A percentile compares a stretch with the other conserved stretches of the same genome.
Conservation (phyloP, 2,113 vertebrate species). For the Anarhynchus alexandrinus region DNA sequence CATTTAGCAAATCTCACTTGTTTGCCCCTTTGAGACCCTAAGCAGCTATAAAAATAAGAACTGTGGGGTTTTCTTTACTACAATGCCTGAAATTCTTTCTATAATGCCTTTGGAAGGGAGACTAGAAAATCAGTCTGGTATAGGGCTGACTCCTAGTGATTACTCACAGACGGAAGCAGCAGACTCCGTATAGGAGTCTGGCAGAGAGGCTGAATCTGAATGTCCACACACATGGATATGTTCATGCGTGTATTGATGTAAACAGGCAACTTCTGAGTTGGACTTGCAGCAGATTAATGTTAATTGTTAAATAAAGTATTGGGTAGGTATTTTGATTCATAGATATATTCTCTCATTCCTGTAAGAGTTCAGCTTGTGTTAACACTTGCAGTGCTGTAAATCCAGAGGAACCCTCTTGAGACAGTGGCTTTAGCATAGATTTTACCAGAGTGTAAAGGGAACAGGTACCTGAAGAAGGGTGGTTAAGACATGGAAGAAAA, state of each 20-base stretch:
- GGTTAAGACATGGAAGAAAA: background rate
- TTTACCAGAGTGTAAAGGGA: background rate
- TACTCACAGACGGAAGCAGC: background rate
- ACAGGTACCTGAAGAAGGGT: background rate
- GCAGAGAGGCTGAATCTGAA: background rate
- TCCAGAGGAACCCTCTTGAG: background rate
- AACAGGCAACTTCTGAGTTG: background rate
- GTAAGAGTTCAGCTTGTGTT: background rate
- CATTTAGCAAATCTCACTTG: background rate
- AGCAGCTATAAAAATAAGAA: background rate
- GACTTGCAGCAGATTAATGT: background rate
- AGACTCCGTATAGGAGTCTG: background rate
- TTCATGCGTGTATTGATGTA: background rate
- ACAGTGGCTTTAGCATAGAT: background rate
- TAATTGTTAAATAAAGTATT: background rate
- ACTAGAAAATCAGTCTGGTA: background rate
- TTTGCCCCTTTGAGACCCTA: background rate
- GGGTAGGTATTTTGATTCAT: background rate
- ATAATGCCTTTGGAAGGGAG: background rate
- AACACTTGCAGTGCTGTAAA: background rate
- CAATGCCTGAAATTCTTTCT: background rate
- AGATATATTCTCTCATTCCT: background rate
- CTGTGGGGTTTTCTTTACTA: background rate
- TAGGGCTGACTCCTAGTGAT: background rate
- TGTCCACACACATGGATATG: fast-evolving